Evolutionary conservation across 2,888 invertebrate species (phyloP), one percentile per base, ranked within the genome.

Genomic region (Omphaloscelis lunosa): DNA sequence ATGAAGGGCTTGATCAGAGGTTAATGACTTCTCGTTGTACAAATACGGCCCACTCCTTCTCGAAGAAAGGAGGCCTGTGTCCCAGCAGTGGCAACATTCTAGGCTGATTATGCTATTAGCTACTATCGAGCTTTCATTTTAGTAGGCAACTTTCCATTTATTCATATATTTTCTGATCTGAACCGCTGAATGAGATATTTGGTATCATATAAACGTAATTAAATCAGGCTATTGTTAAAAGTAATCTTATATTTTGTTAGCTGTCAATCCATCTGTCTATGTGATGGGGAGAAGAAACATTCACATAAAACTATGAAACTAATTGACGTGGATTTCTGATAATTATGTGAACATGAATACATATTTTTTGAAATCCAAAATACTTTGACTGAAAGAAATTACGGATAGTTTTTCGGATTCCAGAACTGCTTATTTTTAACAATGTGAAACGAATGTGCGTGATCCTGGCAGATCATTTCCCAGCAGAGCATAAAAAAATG

Each of bases 231-330:
- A 51, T 27, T 65, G 12, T 15, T 41, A 23, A 6, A 59, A 23
- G n/a, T 34, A 23, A 59, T 48, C 15, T 48, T 51, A 63, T 79
- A 63, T 48, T 62, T 53, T 23, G 17, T 8, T 27, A 82, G n/a
- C 39, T 34, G 56, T 75, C 79, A 69, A 69, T 65, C 48, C 9
- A 34, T 58, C 23, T 45, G 39, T 68, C 59, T 51, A 1, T 15
- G 12, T 62, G 61, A 75, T 75, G 69, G 71, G 23, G 45, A 48
- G 56, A 12, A 20, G 34, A 56, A 77, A 68, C 15, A 48, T 68
- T 15, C 20, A 62, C 9, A 39, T 41, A n/a, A 27, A 79, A 67
- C 62, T 27, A 41, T 27, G 1, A 15, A 27, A 53, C 4, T 63
- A 58, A 51, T 67, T 63, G 53, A 53, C 27, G 34, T 45, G 27